Percentiles rank a stretch among this genome's conserved stretches.
Conservation (phyloP, 2,113 vertebrate species). For the Anarhynchus alexandrinus region DNA sequence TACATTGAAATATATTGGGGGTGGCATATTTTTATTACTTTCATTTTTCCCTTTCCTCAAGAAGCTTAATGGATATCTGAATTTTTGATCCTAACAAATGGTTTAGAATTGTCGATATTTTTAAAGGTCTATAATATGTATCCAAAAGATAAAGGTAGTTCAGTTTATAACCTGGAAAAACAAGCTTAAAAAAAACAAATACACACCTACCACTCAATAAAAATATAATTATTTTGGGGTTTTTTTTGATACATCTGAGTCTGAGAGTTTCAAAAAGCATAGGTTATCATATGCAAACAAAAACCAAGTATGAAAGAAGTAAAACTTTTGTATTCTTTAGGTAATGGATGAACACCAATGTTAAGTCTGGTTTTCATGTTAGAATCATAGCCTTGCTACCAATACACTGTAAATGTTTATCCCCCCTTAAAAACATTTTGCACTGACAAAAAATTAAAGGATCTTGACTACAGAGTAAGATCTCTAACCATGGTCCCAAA, state of each 20-base stretch:
- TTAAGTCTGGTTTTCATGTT: not conserved
- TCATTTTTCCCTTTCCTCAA: not conserved
- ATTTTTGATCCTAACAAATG: not conserved
- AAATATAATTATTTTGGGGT: not conserved
- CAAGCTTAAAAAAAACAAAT: not conserved
- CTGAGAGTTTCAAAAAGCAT: not conserved
- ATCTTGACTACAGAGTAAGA: not conserved
- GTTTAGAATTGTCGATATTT: not conserved
- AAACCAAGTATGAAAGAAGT: not conserved
- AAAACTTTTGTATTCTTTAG: not conserved
- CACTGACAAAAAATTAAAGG: not conserved
- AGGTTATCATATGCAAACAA: not conserved
- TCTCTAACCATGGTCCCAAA: not conserved
- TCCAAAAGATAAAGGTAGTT: not conserved
- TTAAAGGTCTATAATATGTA: not conserved
- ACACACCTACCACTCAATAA: not conserved
- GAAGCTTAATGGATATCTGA: not conserved
- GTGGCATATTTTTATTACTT: not conserved
- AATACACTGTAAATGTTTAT: not conserved
- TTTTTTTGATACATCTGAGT: not conserved
- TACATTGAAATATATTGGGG: conserved; percentile 18
- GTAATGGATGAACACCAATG: not conserved
- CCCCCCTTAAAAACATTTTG: not conserved
- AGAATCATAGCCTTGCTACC: not conserved
- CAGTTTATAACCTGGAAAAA: not conserved